Evolutionary conservation across 2,888 invertebrate genomes (phyloP).

Genomic region (Frankliniella intonsa): DNA sequence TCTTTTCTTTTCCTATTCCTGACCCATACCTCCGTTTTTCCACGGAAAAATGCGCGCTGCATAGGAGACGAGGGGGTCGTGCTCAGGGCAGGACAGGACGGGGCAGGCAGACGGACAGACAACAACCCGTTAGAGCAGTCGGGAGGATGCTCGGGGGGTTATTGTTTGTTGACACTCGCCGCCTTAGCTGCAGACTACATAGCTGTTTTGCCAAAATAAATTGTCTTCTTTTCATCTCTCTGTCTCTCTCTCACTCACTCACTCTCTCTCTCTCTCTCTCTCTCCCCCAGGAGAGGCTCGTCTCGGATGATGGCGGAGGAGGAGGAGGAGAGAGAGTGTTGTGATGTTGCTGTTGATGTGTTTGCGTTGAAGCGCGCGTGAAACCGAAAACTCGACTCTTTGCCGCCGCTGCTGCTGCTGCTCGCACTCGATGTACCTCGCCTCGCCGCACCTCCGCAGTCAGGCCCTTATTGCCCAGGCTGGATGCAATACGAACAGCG

Average conservation of each 20-base stretch:
- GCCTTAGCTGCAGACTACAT: not conserved
- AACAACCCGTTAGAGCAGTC: not conserved
- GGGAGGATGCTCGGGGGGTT: not conserved
- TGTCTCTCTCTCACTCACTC: no score
- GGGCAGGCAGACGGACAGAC: not conserved
- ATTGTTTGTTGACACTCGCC: not conserved
- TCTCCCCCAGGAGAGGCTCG: not conserved
- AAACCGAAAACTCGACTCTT: not conserved
- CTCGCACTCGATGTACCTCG: not conserved
- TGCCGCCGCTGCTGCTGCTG: not conserved
- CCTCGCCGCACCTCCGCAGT: not conserved
- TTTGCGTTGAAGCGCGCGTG: not conserved
- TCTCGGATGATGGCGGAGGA: not conserved
- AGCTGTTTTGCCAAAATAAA: not conserved
- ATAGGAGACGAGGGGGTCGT: not conserved
- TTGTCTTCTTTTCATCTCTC: not conserved
- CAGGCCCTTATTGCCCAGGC: no score
- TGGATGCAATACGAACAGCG: no score
- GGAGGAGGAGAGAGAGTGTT: not conserved
- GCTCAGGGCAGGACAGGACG: not conserved
- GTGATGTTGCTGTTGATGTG: not conserved
- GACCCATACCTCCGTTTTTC: not conserved
- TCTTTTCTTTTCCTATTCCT: not conserved
- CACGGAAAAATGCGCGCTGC: not conserved
- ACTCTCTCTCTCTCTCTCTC: no score